Evolutionary conservation across 2,797 vertebrate genomes (phyloP).

Genomic region (Nasua narica): DNA sequence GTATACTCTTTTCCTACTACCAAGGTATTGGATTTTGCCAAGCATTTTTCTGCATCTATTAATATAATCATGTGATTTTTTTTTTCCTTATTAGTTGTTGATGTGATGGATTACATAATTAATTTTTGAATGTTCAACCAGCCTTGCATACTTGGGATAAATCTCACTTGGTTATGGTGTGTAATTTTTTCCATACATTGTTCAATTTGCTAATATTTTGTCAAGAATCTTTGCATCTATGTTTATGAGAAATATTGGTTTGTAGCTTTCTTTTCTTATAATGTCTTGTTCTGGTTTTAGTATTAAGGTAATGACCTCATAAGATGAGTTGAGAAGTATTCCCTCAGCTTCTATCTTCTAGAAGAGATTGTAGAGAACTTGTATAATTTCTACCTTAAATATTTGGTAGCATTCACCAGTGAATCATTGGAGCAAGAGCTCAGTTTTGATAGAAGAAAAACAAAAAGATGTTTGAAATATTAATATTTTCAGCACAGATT

Average conservation of each 20-base stretch:
- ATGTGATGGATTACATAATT: background rate
- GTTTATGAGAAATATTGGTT: background rate
- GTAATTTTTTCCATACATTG: background rate
- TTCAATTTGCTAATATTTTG: background rate
- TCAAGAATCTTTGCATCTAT: background rate
- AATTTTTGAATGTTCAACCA: background rate
- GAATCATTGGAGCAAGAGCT: background rate
- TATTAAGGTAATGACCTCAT: background rate
- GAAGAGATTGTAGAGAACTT: background rate
- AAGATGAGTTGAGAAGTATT: background rate
- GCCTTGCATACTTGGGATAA: background rate
- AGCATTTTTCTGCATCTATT: background rate
- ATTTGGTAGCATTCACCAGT: background rate
- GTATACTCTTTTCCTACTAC: background rate
- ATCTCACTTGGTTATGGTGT: background rate
- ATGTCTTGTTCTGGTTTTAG: background rate
- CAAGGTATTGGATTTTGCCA: background rate
- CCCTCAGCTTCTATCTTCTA: slow-evolving; percentile 1
- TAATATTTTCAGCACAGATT: background rate
- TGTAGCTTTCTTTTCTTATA: background rate
- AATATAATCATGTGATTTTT: background rate
- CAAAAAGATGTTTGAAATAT: background rate
- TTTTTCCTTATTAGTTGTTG: background rate
- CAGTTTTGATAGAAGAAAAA: background rate
- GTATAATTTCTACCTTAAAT: background rate